Evolutionary conservation across 1,140 invertebrate genomes (phyloP).

Genomic region (Delia radicum): DNA sequence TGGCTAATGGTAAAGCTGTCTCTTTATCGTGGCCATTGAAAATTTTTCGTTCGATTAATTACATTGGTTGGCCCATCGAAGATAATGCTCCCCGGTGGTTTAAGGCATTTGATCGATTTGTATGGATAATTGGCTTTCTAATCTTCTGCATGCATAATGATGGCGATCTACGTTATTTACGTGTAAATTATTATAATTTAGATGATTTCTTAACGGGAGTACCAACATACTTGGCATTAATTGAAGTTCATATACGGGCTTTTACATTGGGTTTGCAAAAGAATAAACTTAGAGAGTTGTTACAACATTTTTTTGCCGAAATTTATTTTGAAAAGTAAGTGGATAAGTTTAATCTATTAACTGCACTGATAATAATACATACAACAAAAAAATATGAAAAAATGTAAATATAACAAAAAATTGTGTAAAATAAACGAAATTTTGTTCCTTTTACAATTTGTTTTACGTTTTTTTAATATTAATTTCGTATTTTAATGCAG

Average conservation of each 20-base stretch:
- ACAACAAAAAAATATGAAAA: no score
- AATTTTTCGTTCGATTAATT: constrained; percentile 30
- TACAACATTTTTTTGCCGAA: constrained; percentile 36
- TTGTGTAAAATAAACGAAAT: no score
- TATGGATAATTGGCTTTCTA: constrained; percentile 28
- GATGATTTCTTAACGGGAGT: constrained; percentile 41
- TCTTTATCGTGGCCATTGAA: constrained; percentile 41
- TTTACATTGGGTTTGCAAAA: constrained; percentile 29
- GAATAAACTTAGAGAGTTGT: constrained; percentile 29
- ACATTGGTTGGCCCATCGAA: constrained; percentile 45
- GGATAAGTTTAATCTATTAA: no score
- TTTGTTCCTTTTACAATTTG: no score
- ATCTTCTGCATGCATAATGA: constrained; percentile 42
- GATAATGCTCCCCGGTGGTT: constrained; percentile 17
- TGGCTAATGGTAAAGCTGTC: constrained; percentile 38
- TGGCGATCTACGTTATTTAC: constrained; percentile 41
- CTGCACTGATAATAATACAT: no score
- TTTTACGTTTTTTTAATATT: no score
- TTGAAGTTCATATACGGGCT: constrained; percentile 40
- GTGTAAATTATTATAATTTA: constrained; percentile 30
- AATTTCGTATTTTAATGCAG: no score
- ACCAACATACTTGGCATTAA: constrained; percentile 42
- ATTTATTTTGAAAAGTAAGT: constrained; percentile 39
- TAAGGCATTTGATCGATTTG: constrained; percentile 24
- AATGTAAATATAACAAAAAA: no score